These are phyloP conservation scores for Perognathus longimembris DNA, from an alignment of 2,113 vertebrate species.

Conservation along the genomic window DNA sequence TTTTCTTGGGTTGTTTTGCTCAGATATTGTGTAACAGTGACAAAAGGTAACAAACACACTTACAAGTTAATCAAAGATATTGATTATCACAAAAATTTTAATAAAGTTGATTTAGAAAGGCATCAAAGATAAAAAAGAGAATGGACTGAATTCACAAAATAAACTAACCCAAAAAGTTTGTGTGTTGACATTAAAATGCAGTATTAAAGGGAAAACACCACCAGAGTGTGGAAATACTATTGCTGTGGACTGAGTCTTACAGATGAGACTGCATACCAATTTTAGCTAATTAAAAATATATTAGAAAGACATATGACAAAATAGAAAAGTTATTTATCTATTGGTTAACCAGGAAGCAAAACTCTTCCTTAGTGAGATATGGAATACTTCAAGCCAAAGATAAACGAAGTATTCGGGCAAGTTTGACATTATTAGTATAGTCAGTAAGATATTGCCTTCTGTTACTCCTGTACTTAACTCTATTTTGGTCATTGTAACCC, in stretches of 20 bases:
- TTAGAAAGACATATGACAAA: neutral
- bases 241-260: neutral
- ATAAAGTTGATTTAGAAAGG: constrained; percentile 12
- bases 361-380: neutral
- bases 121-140: constrained; percentile 12
- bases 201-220: neutral
- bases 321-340: neutral
- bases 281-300: constrained; percentile 4
- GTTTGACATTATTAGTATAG: neutral
- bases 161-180: neutral
- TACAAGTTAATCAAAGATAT: neutral
- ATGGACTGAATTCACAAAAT: constrained; percentile 12
- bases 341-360: neutral
- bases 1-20: neutral
- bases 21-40: neutral
- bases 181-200: neutral
- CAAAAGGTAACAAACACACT: neutral
- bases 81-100: neutral
- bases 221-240: neutral
- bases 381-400: neutral
- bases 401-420: neutral
- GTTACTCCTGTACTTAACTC: neutral
- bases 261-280: neutral
- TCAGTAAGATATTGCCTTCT: neutral
- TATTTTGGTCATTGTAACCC: neutral